phyloP scores from a whole-genome alignment of 2,888 invertebrate species.

The Macroteleia sp. region DNA sequence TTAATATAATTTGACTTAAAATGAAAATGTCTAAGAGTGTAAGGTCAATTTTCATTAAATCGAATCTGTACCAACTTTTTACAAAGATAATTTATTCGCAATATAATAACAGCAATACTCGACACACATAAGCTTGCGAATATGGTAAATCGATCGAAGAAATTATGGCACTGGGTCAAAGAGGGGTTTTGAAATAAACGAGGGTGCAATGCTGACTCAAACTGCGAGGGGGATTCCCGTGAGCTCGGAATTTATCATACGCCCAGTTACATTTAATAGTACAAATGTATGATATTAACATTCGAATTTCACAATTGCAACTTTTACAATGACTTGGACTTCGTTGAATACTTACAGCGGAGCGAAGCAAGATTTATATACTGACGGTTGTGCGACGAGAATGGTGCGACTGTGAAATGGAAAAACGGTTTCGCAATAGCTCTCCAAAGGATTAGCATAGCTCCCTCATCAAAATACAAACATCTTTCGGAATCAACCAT shows the following conservation, averaged over 20 bases:
- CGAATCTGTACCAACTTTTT: background rate
- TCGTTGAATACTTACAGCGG: constrained; percentile 77
- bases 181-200: constrained; percentile 63
- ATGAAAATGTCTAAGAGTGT: no score
- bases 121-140: constrained; percentile 53
- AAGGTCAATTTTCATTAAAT: no score
- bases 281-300: constrained; percentile 73
- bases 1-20: no score
- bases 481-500: constrained; percentile 70
- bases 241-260: constrained; percentile 47
- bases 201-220: constrained; percentile 61
- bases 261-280: constrained; percentile 35
- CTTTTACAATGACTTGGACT: constrained; percentile 78
- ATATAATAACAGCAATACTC: constrained; percentile 6
- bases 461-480: constrained; percentile 84
- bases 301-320: constrained; percentile 67
- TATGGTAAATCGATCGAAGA: constrained; percentile 77
- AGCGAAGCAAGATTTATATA: constrained; percentile 78
- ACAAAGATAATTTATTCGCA: constrained; percentile 14
- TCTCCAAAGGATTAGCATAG: constrained; percentile 82
- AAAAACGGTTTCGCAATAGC: constrained; percentile 71
- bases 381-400: constrained; percentile 58
- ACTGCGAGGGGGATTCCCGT: constrained; percentile 46
- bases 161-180: constrained; percentile 79
- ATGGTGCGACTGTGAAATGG: constrained; percentile 68